These are phyloP conservation scores for Pantherophis guttatus DNA, from an alignment of 2,113 vertebrate species.

Conservation along the genomic window DNA sequence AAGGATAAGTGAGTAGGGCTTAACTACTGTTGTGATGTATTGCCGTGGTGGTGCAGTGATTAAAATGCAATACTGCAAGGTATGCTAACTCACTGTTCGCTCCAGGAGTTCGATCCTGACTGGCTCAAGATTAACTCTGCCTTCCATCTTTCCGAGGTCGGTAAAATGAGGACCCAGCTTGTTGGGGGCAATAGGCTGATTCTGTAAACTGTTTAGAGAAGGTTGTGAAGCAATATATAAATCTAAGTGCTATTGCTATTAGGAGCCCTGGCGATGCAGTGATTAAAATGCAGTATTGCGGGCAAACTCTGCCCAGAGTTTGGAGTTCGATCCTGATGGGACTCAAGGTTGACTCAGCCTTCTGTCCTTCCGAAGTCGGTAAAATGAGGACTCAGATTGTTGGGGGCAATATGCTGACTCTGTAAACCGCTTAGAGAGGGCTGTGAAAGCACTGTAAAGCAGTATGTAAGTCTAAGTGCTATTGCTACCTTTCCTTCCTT, in stretches of 20 bases:
- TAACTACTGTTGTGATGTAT: neutral
- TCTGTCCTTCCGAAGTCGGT: too few relatives aligned
- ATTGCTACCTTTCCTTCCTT: too few relatives aligned
- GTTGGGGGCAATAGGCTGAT: neutral
- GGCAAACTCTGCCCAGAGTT: neutral
- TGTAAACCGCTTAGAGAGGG: too few relatives aligned
- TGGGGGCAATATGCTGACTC: too few relatives aligned
- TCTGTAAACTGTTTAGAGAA: neutral
- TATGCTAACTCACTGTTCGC: neutral
- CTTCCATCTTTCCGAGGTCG: neutral
- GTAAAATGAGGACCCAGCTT: neutral
- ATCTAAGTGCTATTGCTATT: too few relatives aligned
- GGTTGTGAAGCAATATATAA: neutral
- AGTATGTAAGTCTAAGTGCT: neutral
- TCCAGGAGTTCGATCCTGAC: neutral
- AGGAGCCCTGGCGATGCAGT: neutral
- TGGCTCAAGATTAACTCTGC: neutral
- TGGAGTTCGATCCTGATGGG: too few relatives aligned
- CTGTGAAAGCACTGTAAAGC: neutral
- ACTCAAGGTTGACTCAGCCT: too few relatives aligned
- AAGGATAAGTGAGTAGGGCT: neutral
- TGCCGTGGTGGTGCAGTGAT: neutral
- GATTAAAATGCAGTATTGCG: neutral
- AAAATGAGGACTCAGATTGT: too few relatives aligned
- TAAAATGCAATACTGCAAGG: neutral